Base-by-base conservation (phyloP, 30 jellyfish, hydroid and myxozoan species). In the Cassiopea xamachana region DNA sequence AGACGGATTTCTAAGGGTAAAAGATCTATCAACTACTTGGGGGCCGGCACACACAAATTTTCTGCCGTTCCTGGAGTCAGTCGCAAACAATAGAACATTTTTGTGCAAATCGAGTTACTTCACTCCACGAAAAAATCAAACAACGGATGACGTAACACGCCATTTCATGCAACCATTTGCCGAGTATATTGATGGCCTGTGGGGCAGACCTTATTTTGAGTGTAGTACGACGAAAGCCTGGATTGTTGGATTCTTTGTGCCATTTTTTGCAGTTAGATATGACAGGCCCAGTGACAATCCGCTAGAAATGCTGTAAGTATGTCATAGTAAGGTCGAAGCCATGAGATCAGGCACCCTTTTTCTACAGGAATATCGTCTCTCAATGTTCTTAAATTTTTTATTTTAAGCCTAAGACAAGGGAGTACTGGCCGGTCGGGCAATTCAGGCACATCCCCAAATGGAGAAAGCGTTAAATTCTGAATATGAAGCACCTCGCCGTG, bases 191-290 rank as follows among this genome's bases (percentile, higher is more conserved):
- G 97, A 91, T 68, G 93, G 97, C 10, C 51, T 91, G 51, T 91
- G 97, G 97, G 90, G 93, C 7, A 67, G 97, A 27, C 97, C 97
- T 14, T 85, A 91, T 58, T 91, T 91, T 68, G 97, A 91, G 70
- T 91, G 97, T 69, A 61, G 89, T 49, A 84, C 93, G 12, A 75
- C 97, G 17, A 64, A 69, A 47, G 82, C 93, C 7, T 91, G 97
- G 97, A 64, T 84, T 55, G 93, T 91, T 9, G 89, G 90, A 1
- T 91, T 70, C 55, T 85, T 77, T 69, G 90, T 74, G 78, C 97
- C 97, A 73, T 91, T 91, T 62, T 80, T 91, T 77, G 73, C 86
- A 2, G 73, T 85, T 16, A 80, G 91, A 58, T 91, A 83, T 79
- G 87, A 83, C 87, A 79, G 73, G 70, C 87, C 91, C 14, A 45